Conservation (phyloP, 2,113 vertebrate species). For the Scalopus aquaticus region DNA sequence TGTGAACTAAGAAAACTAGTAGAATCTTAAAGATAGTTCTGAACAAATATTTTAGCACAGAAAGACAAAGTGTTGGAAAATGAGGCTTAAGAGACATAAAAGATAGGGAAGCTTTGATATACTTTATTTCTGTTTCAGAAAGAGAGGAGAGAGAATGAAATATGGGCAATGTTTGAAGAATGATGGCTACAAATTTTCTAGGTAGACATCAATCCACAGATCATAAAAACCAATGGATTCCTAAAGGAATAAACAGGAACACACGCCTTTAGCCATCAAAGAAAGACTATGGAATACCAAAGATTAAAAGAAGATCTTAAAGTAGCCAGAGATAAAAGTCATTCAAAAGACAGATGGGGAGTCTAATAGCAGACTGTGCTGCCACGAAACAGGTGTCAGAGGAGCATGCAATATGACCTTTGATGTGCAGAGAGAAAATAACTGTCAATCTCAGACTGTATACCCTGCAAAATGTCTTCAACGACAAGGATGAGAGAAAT, state of each 20-base stretch:
- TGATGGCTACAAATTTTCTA: not conserved
- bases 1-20: not conserved
- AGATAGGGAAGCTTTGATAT: not conserved
- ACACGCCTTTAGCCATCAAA: not conserved
- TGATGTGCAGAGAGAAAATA: not conserved
- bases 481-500: not conserved
- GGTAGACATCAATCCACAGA: not conserved
- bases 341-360: not conserved
- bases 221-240: not conserved
- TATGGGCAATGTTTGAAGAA: not conserved
- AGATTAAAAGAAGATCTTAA: slow-evolving; percentile 44
- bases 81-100: not conserved
- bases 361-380: not conserved
- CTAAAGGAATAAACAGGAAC: not conserved
- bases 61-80: not conserved
- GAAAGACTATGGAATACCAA: not conserved
- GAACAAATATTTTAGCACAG: not conserved
- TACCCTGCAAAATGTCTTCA: not conserved
- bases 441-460: not conserved
- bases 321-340: slow-evolving; percentile 31
- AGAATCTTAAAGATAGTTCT: not conserved
- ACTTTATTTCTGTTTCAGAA: not conserved
- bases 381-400: not conserved
- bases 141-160: not conserved
- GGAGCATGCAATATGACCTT: rapidly evolving